Base-by-base conservation (phyloP, 2,797 vertebrate genomes). In the Sebastes vulpes region DNA sequence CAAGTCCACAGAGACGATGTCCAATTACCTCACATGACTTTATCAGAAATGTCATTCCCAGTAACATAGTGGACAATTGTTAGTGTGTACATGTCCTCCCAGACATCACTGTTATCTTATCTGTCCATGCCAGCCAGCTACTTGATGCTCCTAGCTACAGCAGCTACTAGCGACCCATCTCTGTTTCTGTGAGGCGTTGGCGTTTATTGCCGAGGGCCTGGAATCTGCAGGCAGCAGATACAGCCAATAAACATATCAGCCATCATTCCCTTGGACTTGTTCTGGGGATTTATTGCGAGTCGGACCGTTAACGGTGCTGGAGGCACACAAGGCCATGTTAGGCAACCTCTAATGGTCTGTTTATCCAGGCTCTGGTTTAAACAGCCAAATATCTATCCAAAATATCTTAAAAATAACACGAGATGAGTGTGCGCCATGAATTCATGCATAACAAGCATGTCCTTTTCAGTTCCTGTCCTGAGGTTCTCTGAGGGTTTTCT, bases 241-340 rank as follows among this genome's bases (percentile, higher is more conserved):
- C 89, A 81, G 94, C 92, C 93, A 95, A 95, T 93, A 94, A 95
- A 95, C 88, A 94, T 85, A 93, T 94, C 93, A 91, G 92, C 84
- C 89, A 90, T 93, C 90, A 72, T 88, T 94, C 81, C 84, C 90
- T 75, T 77, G 86, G 84, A 91, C 66, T 63, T 56, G 28, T 75
- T 85, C 58, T 60, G 58, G 65, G 88, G 90, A 95, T 96, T 95
- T 95, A 95, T 87, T 67, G 88, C 76, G 61, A 89, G 85, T 89
- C 65, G 58, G 71, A 25, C 82, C 26, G 79, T 89, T 91, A 89
- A 81, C 70, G 20, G 74, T 74, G 81, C 74, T 66, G 69, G 78
- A 92, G 83, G 81, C 87, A 79, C 87, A 91, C 82, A 82, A 74
- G 86, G 89, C 88, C 76, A 58, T 81, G 86, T 89, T 88, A 80